Conservation (phyloP, 2,797 vertebrate genomes). For the Phalanger gymnotis region DNA sequence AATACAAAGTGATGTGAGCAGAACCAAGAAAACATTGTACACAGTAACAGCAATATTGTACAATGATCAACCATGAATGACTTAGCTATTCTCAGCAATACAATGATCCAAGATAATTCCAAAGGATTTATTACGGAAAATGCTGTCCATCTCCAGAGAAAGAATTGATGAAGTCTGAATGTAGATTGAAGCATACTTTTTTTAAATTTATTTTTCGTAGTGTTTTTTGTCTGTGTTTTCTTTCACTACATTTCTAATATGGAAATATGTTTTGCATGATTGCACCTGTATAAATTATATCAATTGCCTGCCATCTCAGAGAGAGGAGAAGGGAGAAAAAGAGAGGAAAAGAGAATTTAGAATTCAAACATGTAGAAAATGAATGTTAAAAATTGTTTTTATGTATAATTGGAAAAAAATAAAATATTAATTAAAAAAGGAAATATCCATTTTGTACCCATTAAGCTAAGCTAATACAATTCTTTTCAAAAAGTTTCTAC, state of each 20-base stretch:
- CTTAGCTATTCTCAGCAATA: not conserved
- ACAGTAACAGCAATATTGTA: not conserved
- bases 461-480: not conserved
- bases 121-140: not conserved
- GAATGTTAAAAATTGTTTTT: not conserved
- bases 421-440: not conserved
- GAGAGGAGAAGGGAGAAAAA: too few species aligned
- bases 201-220: not conserved
- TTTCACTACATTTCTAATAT: not conserved
- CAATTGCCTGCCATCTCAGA: not conserved
- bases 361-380: too few species aligned
- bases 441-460: not conserved
- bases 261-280: not conserved
- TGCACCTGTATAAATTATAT: not conserved
- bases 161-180: not conserved
- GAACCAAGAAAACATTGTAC: not conserved
- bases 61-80: not conserved
- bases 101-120: not conserved
- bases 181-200: not conserved
- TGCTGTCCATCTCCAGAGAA: not conserved
- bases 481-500: not conserved
- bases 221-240: not conserved
- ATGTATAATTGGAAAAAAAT: not conserved
- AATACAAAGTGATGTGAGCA: not conserved
- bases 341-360: too few species aligned